These are phyloP conservation scores for Batillaria attramentaria DNA, from an alignment of 1,140 invertebrate species.

Conservation along the genomic window DNA sequence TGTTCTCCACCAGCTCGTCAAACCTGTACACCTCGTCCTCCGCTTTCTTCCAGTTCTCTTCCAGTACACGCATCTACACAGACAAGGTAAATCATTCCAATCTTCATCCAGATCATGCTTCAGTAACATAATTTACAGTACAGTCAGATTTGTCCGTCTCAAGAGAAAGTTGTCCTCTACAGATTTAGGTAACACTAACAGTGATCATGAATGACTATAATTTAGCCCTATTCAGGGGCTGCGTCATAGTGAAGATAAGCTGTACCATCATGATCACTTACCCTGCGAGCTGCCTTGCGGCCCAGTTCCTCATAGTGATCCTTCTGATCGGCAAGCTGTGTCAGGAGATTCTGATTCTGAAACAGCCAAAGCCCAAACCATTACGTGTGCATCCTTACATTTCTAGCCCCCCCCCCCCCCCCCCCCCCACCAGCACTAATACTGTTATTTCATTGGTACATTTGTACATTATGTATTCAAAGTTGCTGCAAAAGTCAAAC, in stretches of 20 bases:
- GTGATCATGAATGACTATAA: too few species aligned
- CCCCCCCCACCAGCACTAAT: too few species aligned
- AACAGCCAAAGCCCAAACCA: conserved; percentile 19
- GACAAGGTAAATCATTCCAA: conserved; percentile 4
- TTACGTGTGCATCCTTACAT: neutral
- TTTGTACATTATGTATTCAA: neutral
- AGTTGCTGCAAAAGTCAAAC: too few species aligned
- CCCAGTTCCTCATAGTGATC: conserved; percentile 41
- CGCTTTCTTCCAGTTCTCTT: conserved; percentile 50
- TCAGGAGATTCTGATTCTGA: conserved; percentile 44
- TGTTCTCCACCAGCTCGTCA: conserved; percentile 50
- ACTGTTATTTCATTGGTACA: neutral
- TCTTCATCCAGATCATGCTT: neutral
- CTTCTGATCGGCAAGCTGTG: conserved; percentile 35
- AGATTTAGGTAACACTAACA: too few species aligned
- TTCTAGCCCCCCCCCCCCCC: too few species aligned
- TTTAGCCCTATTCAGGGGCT: too few species aligned
- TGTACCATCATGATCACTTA: too few species aligned
- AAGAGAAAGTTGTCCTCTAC: too few species aligned
- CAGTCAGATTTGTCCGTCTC: too few species aligned
- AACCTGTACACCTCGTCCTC: conserved; percentile 49
- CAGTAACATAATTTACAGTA: too few species aligned
- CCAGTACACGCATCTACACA: conserved; percentile 48
- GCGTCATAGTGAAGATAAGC: too few species aligned
- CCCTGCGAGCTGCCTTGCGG: conserved; percentile 37